phyloP scores from a whole-genome alignment of 1,140 invertebrate species.

The Drosophila repletoides region DNA sequence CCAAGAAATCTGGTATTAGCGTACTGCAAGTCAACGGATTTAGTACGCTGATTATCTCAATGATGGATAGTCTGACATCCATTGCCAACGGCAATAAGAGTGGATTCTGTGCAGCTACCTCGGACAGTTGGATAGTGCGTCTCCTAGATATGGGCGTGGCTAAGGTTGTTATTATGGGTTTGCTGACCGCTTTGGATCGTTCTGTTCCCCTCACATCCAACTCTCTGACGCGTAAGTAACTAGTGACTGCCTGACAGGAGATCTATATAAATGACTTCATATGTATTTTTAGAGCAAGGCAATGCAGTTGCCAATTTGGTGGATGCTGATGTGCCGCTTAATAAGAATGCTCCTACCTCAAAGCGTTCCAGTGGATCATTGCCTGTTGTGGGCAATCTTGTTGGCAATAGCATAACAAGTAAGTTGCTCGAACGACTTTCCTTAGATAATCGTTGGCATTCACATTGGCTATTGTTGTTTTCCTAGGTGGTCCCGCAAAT shows the following conservation, averaged over 20 bases:
- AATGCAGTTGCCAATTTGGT: slow-evolving; percentile 23
- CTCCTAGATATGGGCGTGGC: slow-evolving; percentile 57
- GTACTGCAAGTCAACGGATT: slow-evolving; percentile 56
- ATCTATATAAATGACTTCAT: too few species aligned
- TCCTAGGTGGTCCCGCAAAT: background rate
- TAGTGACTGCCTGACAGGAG: background rate
- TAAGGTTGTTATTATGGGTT: slow-evolving; percentile 47
- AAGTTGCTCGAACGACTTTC: background rate
- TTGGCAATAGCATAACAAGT: background rate
- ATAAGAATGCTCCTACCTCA: slow-evolving; percentile 15
- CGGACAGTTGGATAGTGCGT: slow-evolving; percentile 58
- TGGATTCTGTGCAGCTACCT: slow-evolving; percentile 49
- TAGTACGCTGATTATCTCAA: slow-evolving; percentile 47
- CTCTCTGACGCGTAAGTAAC: slow-evolving; percentile 10
- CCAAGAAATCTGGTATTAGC: background rate
- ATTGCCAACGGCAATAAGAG: slow-evolving; percentile 52
- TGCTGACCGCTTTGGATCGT: slow-evolving; percentile 54
- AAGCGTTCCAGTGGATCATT: slow-evolving; percentile 33
- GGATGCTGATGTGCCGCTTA: slow-evolving; percentile 5
- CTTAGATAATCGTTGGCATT: background rate
- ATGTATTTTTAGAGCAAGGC: slow-evolving; percentile 12
- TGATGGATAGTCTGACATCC: slow-evolving; percentile 44
- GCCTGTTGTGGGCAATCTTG: background rate
- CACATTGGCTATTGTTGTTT: too few species aligned
- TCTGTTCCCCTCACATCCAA: slow-evolving; percentile 13